Base-by-base conservation (phyloP, 2,797 vertebrate species). In the Megaceryle alcyon region DNA sequence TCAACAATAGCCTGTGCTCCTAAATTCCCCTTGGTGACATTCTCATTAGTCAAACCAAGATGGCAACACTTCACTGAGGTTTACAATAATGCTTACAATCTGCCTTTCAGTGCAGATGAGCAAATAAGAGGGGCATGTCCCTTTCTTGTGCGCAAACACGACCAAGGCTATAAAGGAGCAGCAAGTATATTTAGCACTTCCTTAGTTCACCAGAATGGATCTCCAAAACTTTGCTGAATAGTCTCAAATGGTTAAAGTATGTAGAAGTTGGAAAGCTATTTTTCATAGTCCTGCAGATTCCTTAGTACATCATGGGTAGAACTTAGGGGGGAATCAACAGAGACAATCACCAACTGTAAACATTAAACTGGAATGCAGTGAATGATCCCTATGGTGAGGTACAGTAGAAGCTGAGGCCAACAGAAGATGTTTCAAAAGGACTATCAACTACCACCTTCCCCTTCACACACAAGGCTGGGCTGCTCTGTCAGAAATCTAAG, bases 51-150 rank as follows among this genome's bases (percentile, higher is more conserved):
- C 82, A 91, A 85, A 92, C 75, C 0, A 13, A 73, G 85, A 88
- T 85, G 85, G 60, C 44, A 92, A 66, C 71, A 81, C 49, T 87
- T 90, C 69, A 57, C 29, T 75, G 53, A 69, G 73, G 33, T 85
- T 92, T 86, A 75, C 66, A 54, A 79, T 72, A 93, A 82, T 14
- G 65, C 83, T 65, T 51, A 94, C 79, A 95, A 92, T 78, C 53
- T 53, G 51, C 69, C 57, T 82, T 91, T 88, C 80, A 91, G 28
- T 17, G 44, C 26, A 79, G 59, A 79, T 3, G 10, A 88, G 44
- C 44, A 89, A 31, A 1, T 44, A 89, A 70, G 46, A 64, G 8
- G n/a, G 31, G 7, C 4, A 29, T 82, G 37, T 28, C 43, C 60
- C 70, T 79, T 83, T 73, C 51, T 73, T 2, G 0, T 12, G 25